Evolutionary conservation across 1,140 invertebrate species (phyloP), one percentile per base, ranked within the genome.

Genomic region (Homarus americanus): DNA sequence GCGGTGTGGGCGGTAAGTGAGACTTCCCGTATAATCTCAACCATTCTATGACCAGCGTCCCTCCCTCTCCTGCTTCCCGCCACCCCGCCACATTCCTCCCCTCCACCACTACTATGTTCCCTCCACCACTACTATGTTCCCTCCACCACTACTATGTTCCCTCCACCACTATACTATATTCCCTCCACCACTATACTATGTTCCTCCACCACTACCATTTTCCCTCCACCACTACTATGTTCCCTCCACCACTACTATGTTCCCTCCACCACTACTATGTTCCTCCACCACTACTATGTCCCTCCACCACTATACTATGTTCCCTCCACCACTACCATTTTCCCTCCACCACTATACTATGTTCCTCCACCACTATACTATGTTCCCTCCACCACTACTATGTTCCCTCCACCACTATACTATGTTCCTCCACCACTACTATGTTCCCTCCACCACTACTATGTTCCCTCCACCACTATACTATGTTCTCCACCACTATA

Each of bases 31-130:
- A 80, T 72, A 80, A 72, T 44, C 86, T 88, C 86, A 88, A 88
- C 86, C 86, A 88, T 88, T 87, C 86, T 88, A 80, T 88, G 86
- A 88, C 86, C 86, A 28, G 53, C 86, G 86, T 69, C 76, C 86
- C 76, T 82, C 75, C 32, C 76, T 82, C 75, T 20, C 15, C 58
- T 40, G 53, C 76, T 80, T 80, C 86, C 86, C 86, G 75, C 86
- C 76, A 53, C 40, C 49, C 84, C 85, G 28, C 75, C 58, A 79
- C 86, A 82, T 88, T 88, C 86, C 86, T 88, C 34, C 83, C 82
- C 28, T 53, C 38, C 58, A 63, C 28, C 78, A n/a, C 78, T 76
- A 32, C 76, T 75, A 24, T 44, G 24, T 15, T 76, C 40, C 34
- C 73, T 5, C 34, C 44, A 49, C 44, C 44, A 49, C 44, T 38